Percentiles rank a stretch among this genome's conserved stretches.
phyloP scores from a whole-genome alignment of 2,888 invertebrate species.

The Chloromyia formosa region DNA sequence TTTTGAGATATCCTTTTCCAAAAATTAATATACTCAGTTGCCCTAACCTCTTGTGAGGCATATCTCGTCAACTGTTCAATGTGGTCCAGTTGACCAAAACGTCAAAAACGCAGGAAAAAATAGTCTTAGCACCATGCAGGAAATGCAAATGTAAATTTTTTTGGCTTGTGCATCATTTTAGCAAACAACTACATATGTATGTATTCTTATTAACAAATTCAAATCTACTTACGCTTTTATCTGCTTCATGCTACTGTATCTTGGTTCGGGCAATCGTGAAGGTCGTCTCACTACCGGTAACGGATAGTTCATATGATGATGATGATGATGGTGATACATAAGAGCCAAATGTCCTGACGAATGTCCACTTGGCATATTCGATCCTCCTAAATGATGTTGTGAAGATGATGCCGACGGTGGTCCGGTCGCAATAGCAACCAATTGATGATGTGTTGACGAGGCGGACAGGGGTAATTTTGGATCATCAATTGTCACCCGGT shows the following conservation, averaged over 20 bases:
- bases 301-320: conserved; percentile 62
- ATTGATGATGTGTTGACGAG: conserved; percentile 58
- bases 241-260: conserved; percentile 54
- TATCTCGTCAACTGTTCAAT: too few relatives aligned
- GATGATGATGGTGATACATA: conserved; percentile 62
- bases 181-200: too few relatives aligned
- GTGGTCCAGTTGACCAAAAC: too few relatives aligned
- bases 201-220: background rate
- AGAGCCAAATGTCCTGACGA: conserved; percentile 61
- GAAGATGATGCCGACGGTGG: conserved; percentile 46
- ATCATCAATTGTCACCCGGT: conserved; percentile 64
- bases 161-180: too few relatives aligned
- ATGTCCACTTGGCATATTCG: conserved; percentile 51
- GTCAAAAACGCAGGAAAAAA: too few relatives aligned
- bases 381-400: conserved; percentile 44
- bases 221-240: conserved; percentile 61
- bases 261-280: conserved; percentile 55
- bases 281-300: conserved; percentile 62
- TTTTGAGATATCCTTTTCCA: too few relatives aligned
- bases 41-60: too few relatives aligned
- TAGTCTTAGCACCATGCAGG: too few relatives aligned
- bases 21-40: too few relatives aligned
- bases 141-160: too few relatives aligned
- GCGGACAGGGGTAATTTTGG: conserved; percentile 59
- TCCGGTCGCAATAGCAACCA: conserved; percentile 47